phyloP scores from a whole-genome alignment of 2,888 invertebrate genomes.

The Scelioninae gen. 1 region DNA sequence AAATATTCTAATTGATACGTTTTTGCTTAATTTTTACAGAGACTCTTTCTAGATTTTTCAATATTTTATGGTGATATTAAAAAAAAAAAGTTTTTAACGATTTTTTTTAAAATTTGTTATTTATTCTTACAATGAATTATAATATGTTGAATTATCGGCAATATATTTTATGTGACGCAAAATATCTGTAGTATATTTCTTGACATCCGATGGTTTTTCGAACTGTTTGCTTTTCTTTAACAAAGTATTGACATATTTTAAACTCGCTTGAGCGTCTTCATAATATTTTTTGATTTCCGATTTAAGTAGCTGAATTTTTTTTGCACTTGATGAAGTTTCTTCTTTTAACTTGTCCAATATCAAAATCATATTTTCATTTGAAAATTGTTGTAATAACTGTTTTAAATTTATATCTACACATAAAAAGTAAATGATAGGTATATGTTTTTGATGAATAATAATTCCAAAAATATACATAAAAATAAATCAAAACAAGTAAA shows the following conservation, averaged over 20 bases:
- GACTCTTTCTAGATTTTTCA: background rate
- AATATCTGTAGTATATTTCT: constrained; percentile 84
- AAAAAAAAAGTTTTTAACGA: too few relatives aligned
- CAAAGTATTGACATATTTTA: constrained; percentile 85
- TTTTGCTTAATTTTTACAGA: too few relatives aligned
- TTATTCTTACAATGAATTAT: constrained; percentile 81
- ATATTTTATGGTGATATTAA: too few relatives aligned
- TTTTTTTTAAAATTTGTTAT: too few relatives aligned
- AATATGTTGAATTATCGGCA: constrained; percentile 86
- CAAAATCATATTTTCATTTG: constrained; percentile 74
- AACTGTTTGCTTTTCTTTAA: constrained; percentile 85
- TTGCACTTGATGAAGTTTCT: constrained; percentile 78
- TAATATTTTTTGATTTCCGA: constrained; percentile 75
- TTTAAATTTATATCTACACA: constrained; percentile 81
- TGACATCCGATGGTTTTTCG: constrained; percentile 83
- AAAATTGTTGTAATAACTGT: constrained; percentile 80
- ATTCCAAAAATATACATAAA: too few relatives aligned
- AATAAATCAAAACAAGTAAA: too few relatives aligned
- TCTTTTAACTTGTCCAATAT: constrained; percentile 79
- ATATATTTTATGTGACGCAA: constrained; percentile 85
- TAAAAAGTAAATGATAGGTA: too few relatives aligned
- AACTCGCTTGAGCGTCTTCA: constrained; percentile 85
- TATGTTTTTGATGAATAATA: too few relatives aligned
- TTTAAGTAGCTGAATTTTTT: constrained; percentile 76
- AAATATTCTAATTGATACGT: too few relatives aligned